Evolutionary conservation across 2,888 invertebrate genomes (phyloP).

Genomic region (Griposia aprilina): DNA sequence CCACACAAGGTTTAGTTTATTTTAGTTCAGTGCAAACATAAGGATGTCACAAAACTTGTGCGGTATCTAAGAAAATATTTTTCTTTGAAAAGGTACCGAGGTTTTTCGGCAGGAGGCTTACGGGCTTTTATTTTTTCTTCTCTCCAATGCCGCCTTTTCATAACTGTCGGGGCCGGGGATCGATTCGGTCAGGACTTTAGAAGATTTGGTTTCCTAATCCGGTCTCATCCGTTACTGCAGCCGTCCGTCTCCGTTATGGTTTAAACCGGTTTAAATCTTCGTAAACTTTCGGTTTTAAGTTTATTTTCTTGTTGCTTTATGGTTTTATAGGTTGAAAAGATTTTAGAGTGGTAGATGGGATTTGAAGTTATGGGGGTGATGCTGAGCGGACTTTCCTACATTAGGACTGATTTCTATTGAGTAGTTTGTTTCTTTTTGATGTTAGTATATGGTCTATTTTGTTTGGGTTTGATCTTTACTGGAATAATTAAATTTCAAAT

Average conservation of each 20-base stretch:
- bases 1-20: conserved; percentile 54
- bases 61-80: conserved; percentile 85
- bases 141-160: conserved; percentile 84
- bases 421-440: background rate
- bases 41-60: conserved; percentile 78
- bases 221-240: conserved; percentile 73
- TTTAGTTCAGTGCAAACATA: conserved; percentile 54
- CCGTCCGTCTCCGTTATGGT: conserved; percentile 46
- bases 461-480: background rate
- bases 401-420: background rate
- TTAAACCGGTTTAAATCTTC: conserved; percentile 60
- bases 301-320: conserved; percentile 70
- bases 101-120: conserved; percentile 83
- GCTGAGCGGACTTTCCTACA: background rate
- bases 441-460: background rate
- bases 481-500: background rate
- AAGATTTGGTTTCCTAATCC: conserved; percentile 83
- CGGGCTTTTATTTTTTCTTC: conserved; percentile 80
- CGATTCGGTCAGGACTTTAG: conserved; percentile 76
- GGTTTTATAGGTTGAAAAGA: conserved; percentile 44
- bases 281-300: conserved; percentile 59
- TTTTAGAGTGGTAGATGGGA: conserved; percentile 45
- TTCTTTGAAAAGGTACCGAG: conserved; percentile 83
- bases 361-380: conserved; percentile 27
- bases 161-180: conserved; percentile 82